These are phyloP conservation scores for Periophthalmus modestus DNA, from an alignment of 2,113 vertebrate species.

Conservation along the genomic window DNA sequence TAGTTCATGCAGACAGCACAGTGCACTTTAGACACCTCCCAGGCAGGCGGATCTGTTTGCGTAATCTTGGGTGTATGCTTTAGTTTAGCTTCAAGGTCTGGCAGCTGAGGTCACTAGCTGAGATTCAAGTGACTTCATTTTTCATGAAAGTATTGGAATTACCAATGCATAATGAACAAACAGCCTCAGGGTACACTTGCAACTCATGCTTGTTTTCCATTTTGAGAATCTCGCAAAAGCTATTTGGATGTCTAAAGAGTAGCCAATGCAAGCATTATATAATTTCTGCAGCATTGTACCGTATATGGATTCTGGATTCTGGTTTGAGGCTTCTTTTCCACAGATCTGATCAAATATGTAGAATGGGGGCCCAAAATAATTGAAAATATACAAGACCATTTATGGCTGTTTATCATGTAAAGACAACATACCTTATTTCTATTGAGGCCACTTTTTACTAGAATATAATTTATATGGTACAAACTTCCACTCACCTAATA, in stretches of 20 bases:
- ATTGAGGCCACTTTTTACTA: background rate
- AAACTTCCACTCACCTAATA: conserved; percentile 76
- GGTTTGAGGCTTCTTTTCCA: background rate
- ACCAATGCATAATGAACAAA: conserved; percentile 45
- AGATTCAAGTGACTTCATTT: conserved; percentile 62
- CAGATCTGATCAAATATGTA: conserved; percentile 7
- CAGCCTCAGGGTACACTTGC: conserved; percentile 9
- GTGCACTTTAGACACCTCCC: conserved; percentile 46
- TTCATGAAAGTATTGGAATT: conserved; percentile 59
- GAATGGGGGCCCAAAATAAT: background rate
- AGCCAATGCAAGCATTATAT: background rate
- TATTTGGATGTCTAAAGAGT: background rate
- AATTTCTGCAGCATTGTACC: background rate
- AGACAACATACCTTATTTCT: background rate
- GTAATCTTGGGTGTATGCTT: conserved; percentile 72
- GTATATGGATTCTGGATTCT: background rate
- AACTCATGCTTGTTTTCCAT: conserved; percentile 43
- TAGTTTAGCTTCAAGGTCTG: conserved; percentile 43
- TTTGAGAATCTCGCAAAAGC: conserved; percentile 12
- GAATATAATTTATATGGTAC: background rate
- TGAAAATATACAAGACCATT: conserved; percentile 20
- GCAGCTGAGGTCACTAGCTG: conserved; percentile 58
- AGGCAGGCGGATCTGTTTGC: conserved; percentile 55
- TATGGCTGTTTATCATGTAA: background rate
- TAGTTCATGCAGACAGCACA: conserved; percentile 32